A percentile compares a stretch with the other conserved stretches of the same genome.
Evolutionary conservation across 1,140 invertebrate species (phyloP).

Genomic region (Uloborus diversus): DNA sequence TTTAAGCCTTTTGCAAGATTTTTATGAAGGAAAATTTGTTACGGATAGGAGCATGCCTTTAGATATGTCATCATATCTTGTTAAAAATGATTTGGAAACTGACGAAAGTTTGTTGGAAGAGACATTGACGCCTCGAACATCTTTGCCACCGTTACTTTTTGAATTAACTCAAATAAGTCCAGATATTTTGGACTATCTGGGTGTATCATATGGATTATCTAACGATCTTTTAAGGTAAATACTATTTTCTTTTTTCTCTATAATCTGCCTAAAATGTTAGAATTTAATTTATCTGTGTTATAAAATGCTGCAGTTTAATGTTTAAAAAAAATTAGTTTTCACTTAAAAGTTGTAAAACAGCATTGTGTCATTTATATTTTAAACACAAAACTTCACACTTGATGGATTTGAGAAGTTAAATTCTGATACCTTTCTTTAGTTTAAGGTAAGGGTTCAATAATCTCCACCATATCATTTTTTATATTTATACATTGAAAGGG

Average conservation of each 20-base stretch:
- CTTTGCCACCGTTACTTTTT: conserved; percentile 70
- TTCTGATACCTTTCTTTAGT: too few relatives aligned
- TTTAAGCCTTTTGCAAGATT: conserved; percentile 82
- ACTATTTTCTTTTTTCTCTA: not conserved
- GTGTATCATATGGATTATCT: conserved; percentile 92
- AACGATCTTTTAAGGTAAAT: conserved; percentile 76
- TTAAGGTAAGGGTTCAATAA: too few relatives aligned
- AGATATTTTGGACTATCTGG: conserved; percentile 91
- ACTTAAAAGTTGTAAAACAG: too few relatives aligned
- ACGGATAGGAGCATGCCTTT: conserved; percentile 68
- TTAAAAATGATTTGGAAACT: conserved; percentile 67
- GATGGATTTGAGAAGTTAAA: too few relatives aligned
- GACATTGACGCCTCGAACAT: conserved; percentile 65
- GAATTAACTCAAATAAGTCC: conserved; percentile 80
- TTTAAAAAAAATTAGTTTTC: not conserved
- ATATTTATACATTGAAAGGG: too few relatives aligned
- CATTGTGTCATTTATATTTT: too few relatives aligned
- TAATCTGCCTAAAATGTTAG: not conserved
- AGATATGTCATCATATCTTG: conserved; percentile 75
- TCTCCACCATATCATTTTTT: too few relatives aligned
- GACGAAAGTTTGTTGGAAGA: conserved; percentile 27
- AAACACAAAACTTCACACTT: too few relatives aligned
- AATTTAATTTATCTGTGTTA: not conserved
- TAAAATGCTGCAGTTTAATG: not conserved
- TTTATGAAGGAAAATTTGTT: conserved; percentile 76